Evolutionary conservation across 2,113 vertebrate species (phyloP).

Genomic region (Andinoacara biseriatus): DNA sequence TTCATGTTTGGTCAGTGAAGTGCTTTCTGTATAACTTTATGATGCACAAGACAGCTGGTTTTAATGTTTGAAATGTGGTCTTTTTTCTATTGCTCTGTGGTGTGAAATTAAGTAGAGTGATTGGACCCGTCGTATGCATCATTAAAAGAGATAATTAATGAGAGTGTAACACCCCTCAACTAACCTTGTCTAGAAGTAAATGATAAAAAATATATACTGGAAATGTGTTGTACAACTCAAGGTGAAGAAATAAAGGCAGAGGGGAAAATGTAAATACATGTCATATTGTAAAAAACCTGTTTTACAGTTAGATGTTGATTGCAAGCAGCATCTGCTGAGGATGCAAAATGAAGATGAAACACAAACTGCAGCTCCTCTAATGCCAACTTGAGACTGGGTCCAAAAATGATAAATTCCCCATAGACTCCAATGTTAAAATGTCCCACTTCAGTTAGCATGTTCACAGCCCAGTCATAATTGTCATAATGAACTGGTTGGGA

Average conservation of each 20-base stretch:
- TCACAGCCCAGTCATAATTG: neutral
- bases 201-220: slow-evolving; percentile 34
- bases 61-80: neutral
- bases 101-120: slow-evolving; percentile 52
- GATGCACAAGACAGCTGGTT: neutral
- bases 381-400: neutral
- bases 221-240: slow-evolving; percentile 27
- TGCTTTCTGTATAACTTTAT: neutral
- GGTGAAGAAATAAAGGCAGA: slow-evolving; percentile 16
- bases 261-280: neutral
- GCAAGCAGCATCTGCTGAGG: neutral
- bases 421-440: neutral
- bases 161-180: slow-evolving; percentile 28
- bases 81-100: neutral
- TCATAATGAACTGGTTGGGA: no score
- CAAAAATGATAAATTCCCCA: neutral
- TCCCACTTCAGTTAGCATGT: neutral
- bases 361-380: neutral
- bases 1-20: neutral
- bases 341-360: neutral
- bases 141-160: slow-evolving; percentile 61
- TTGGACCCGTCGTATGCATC: slow-evolving; percentile 46
- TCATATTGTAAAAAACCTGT: neutral
- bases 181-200: slow-evolving; percentile 57
- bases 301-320: neutral